Base-by-base conservation (phyloP, 2,113 vertebrate species). In the Crocuta crocuta region DNA sequence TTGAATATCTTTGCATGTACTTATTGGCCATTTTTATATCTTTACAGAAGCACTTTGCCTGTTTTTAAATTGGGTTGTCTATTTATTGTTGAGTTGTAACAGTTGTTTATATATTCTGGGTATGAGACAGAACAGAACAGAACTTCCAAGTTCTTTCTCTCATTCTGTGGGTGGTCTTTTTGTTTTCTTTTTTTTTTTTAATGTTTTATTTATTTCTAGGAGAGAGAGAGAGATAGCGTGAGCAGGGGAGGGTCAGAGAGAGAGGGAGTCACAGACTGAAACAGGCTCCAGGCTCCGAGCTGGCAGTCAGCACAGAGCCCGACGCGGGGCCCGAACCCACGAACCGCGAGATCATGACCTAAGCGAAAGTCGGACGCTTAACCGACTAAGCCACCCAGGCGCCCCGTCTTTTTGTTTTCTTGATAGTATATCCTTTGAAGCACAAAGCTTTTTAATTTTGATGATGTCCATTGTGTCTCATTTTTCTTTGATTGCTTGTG, bases 31-130 rank as follows among this genome's bases (percentile, higher is more conserved):
- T 87, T 95, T 73, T 5, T 81, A 11, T 80, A 55, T 92, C 24
- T 74, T 91, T 80, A 73, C 58, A 83, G 61, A 91, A 94, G 58
- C 68, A 23, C 6, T 90, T 94, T 89, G 43, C 89, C 48, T 55
- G 10, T 90, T 95, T 95, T 91, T 73, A 81, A 71, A 39, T 66
- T 39, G 21, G 28, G 7, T 88, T 50, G 7, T 73, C 58, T 89
- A 79, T 84, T 88, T 74, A 70, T 11, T 63, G 17, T 94, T 85
- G 53, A 89, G 23, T 73, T 82, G 3, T 94, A 93, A 86, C 76
- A 91, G 7, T 93, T 95, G 13, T 96, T 94, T 86, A 43, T 88
- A 15, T 81, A 48, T 71, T 85, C 4, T 95, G 11, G n/a, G 73
- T 92, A 53, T 8, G 71, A 80, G 48, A 76, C 48, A 71, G 91